Evolutionary conservation across 2,797 vertebrate genomes (phyloP), one percentile per base, ranked within the genome.

Genomic region (Octomys mimax): DNA sequence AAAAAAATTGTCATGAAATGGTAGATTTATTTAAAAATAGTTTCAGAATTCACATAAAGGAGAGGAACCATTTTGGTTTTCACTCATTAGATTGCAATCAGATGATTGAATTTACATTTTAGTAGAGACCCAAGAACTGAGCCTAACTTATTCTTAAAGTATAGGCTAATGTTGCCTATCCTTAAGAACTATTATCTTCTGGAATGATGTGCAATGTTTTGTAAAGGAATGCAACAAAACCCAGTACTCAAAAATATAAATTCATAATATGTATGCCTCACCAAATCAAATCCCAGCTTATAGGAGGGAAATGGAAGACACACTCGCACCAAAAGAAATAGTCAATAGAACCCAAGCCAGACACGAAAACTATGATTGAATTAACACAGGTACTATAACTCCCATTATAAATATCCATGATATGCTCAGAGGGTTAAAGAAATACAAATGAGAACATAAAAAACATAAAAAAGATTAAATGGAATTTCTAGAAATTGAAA

Each of bases 141-240:
- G 7, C 11, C 16, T 68, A 75, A 95, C 66, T 92, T 95, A 49
- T 10, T 70, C 10, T 28, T 83, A 77, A 2, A 39, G 21, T 42
- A 77, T 33, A 92, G n/a, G 57, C 62, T 91, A 92, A 95, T 36
- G 28, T 81, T 80, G 66, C 28, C 42, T 77, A 16, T 24, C 7
- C 36, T 82, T 73, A 86, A 73, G 39, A 77, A 33, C 42, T 33
- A 31, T 49, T 59, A 39, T 16, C 11, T 26, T 66, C 13, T 61
- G 79, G 57, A 92, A 87, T 5, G 75, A 87, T 57, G 42, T 83
- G 49, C 79, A 92, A 61, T 36, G 75, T 83, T 94, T 62, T 90
- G 83, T 94, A 86, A 86, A 95, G 11, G 22, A 97, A 87, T 73
- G 83, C 11, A 68, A 79, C 39, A 91, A 92, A 95, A 94, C 73